Conservation (phyloP, 2,797 vertebrate genomes). For the Pipistrellus pipistrellus region DNA sequence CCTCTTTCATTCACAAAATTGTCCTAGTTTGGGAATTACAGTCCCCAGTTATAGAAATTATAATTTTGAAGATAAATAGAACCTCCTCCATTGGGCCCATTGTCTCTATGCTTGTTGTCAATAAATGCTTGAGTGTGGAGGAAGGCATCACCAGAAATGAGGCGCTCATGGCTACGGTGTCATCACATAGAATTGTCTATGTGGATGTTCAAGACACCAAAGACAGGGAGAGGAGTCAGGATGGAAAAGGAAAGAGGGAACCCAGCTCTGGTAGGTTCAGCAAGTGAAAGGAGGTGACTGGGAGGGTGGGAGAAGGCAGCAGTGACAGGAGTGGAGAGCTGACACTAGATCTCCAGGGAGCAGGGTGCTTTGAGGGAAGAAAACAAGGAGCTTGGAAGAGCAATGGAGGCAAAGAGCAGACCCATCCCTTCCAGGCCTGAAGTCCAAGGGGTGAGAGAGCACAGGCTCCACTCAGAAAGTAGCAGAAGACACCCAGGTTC, state of each 20-base stretch:
- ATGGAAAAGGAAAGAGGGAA: not conserved
- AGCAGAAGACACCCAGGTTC: not conserved
- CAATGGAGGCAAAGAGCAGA: not conserved
- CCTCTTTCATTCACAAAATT: slow-evolving; percentile 37
- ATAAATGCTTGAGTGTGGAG: not conserved
- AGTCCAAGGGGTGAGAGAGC: not conserved
- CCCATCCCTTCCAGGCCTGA: not conserved
- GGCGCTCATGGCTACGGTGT: not conserved
- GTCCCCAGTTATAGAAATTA: not conserved
- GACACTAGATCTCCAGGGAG: not conserved
- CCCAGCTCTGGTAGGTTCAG: not conserved
- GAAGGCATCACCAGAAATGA: not conserved
- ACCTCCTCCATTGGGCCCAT: not conserved
- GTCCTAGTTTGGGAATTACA: not conserved
- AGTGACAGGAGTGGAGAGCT: not conserved
- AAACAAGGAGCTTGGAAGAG: not conserved
- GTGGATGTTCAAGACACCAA: not conserved
- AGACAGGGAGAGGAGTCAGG: not conserved
- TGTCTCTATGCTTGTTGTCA: not conserved
- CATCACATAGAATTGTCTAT: not conserved
- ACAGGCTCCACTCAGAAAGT: not conserved
- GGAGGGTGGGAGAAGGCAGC: not conserved
- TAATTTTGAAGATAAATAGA: not conserved
- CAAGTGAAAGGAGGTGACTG: not conserved
- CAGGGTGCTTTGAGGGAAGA: not conserved